A percentile compares a stretch with the other conserved stretches of the same genome.
phyloP scores from a whole-genome alignment of 2,888 invertebrate genomes.

The Phrixothrix hirtus region DNA sequence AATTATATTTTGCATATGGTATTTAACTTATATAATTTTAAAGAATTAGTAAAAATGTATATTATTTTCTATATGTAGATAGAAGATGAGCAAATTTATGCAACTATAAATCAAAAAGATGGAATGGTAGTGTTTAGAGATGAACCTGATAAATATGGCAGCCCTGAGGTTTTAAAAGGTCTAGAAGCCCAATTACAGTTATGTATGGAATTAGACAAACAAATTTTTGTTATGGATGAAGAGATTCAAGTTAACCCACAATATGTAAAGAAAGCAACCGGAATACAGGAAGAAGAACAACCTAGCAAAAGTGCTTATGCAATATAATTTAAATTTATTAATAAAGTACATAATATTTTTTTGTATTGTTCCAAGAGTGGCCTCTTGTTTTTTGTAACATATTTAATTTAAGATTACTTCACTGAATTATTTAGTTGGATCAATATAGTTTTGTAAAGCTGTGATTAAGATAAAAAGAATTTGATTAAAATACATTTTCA shows the following conservation, averaged over 20 bases:
- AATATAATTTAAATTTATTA: too few species aligned
- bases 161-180: constrained; percentile 82
- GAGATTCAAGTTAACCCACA: constrained; percentile 92
- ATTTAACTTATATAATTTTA: constrained; percentile 41
- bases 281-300: constrained; percentile 55
- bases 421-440: neutral
- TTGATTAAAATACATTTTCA: neutral
- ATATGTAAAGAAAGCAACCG: constrained; percentile 56
- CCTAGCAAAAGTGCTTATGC: constrained; percentile 55
- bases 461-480: neutral
- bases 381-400: neutral
- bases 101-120: constrained; percentile 95
- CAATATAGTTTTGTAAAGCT: neutral
- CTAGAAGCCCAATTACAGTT: constrained; percentile 84
- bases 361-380: neutral
- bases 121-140: constrained; percentile 98
- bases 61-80: constrained; percentile 70
- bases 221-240: constrained; percentile 91
- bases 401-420: neutral
- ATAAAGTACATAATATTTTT: neutral
- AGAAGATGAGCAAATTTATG: constrained; percentile 95
- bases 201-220: constrained; percentile 86
- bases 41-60: neutral
- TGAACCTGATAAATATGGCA: constrained; percentile 93
- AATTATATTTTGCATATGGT: constrained; percentile 95